Base-by-base conservation (phyloP, 2,113 vertebrate genomes). In the Eupsittula cactorum region DNA sequence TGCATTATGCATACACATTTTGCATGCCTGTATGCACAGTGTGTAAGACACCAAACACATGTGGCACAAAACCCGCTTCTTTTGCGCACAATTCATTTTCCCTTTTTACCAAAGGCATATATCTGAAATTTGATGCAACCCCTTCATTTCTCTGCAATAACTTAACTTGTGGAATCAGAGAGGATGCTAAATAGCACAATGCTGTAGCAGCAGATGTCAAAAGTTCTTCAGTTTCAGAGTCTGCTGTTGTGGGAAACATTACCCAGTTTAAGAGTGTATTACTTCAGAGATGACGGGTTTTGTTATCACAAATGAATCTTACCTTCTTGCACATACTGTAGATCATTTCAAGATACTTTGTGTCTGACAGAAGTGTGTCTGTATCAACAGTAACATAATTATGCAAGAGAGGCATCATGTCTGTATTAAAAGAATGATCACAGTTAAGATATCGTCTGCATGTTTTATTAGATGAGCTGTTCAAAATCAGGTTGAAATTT, bases 291-390 rank as follows among this genome's bases (percentile, higher is more conserved):
- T 47, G 14, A 24, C 24, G 65, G 67, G 21, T n/a, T 88, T 53
- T 78, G 23, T 60, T 83, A 70, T 41, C 60, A 59, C 65, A 35
- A 52, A 92, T 52, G 21, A 85, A 88, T 44, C 49, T 82, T 98
- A 99, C 99, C 99, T 99, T 99, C 98, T 99, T 99, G 97, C 99
- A 99, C 99, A 99, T 99, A 98, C 98, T 99, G 97, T 99, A 99
- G 96, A 99, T 99, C 97, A 99, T 99, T 97, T 99, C 99, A 98
- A 99, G 98, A 87, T 99, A 99, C 97, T 99, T 99, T 88, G 99
- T 99, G 97, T 99, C 99, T 63, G 99, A 99, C 35, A 99, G 94
- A 92, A 99, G 99, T 1, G 99, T 99, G 92, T 99, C 98, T 80
- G 99, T 99, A 95, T 99, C 99, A 78, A 99, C 99, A 55, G 99